Percentiles rank a stretch among this genome's conserved stretches.
These are phyloP conservation scores for Eucriotettix oculatus DNA, from an alignment of 2,888 invertebrate species.

Conservation along the genomic window DNA sequence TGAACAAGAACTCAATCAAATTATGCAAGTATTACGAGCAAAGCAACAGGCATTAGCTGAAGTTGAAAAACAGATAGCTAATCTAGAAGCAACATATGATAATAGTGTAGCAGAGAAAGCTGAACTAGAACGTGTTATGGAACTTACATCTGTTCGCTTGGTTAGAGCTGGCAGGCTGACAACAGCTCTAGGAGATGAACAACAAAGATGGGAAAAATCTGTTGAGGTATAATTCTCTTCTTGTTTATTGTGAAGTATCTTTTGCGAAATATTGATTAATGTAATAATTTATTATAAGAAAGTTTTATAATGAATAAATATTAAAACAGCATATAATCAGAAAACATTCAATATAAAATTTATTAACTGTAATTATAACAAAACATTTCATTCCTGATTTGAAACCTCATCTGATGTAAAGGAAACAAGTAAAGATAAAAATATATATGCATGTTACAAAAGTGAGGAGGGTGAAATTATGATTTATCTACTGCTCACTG, in stretches of 20 bases:
- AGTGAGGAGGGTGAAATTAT: too few relatives aligned
- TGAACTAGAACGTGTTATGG: conserved; percentile 54
- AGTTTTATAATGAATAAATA: too few relatives aligned
- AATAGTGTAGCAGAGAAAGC: conserved; percentile 59
- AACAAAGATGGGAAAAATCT: conserved; percentile 64
- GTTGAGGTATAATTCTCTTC: conserved; percentile 33
- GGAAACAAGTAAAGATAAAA: too few relatives aligned
- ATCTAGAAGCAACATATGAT: conserved; percentile 45
- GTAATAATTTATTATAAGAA: too few relatives aligned
- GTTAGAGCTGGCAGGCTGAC: conserved; percentile 70
- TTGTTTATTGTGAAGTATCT: not conserved
- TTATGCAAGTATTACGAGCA: conserved; percentile 55
- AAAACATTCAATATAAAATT: too few relatives aligned
- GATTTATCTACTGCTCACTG: too few relatives aligned
- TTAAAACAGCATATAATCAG: too few relatives aligned
- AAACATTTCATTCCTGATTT: too few relatives aligned
- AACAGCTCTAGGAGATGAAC: conserved; percentile 73
- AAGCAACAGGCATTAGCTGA: conserved; percentile 70
- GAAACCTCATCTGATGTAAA: too few relatives aligned
- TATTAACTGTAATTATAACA: too few relatives aligned
- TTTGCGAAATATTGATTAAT: not conserved
- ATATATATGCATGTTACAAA: too few relatives aligned
- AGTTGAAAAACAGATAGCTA: conserved; percentile 53
- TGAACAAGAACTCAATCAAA: conserved; percentile 53
- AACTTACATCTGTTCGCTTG: conserved; percentile 59